These are phyloP conservation scores for Hyperoplus lanceolatus DNA, from an alignment of 2,797 vertebrate species.

Conservation along the genomic window DNA sequence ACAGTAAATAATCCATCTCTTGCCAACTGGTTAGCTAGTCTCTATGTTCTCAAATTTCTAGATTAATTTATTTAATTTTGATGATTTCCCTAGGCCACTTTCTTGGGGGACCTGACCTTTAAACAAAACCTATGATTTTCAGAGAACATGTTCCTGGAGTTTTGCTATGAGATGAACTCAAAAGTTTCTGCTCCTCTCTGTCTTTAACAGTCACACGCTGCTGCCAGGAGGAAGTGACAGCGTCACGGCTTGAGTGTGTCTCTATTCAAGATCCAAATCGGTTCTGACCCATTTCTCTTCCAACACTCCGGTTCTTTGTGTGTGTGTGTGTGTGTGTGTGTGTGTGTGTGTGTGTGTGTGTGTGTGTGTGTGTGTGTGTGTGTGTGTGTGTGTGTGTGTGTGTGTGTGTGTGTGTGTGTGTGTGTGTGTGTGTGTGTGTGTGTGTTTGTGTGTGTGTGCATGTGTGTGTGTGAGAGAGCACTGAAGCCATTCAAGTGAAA, in stretches of 20 bases:
- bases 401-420: conserved; percentile 35
- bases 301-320: conserved; percentile 58
- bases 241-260: conserved; percentile 43
- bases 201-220: conserved; percentile 17
- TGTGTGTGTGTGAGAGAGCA: conserved; percentile 24
- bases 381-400: conserved; percentile 10
- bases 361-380: conserved; percentile 24
- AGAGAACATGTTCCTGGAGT: not conserved
- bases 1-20: too few species aligned
- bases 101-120: too few species aligned
- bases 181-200: not conserved
- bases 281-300: conserved; percentile 68
- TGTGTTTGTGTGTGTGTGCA: conserved; percentile 13
- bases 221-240: conserved; percentile 66
- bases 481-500: conserved; percentile 38
- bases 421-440: conserved; percentile 38
- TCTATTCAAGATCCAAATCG: conserved; percentile 52
- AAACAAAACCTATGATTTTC: not conserved
- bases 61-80: too few species aligned
- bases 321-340: conserved; percentile 30
- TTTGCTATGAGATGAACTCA: not conserved
- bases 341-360: conserved; percentile 24
- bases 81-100: not conserved
- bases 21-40: not conserved
- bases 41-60: not conserved